Evolutionary conservation across 2,888 invertebrate genomes (phyloP).

Genomic region (Brenthis hecate): DNA sequence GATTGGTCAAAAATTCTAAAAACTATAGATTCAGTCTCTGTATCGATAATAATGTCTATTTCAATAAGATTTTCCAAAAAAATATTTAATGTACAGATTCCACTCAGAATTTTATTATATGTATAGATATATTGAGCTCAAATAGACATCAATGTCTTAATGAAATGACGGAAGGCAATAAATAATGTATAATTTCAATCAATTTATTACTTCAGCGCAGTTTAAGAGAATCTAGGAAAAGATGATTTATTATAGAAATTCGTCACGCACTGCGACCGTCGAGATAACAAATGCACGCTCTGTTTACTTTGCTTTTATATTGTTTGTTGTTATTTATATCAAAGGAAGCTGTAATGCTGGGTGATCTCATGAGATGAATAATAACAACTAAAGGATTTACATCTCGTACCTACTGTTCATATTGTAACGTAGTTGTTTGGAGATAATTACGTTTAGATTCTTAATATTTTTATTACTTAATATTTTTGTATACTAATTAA

Average conservation of each 20-base stretch:
- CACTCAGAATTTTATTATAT: background rate
- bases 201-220: conserved; percentile 1
- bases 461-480: too few species aligned
- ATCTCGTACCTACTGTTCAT: background rate
- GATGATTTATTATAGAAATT: conserved; percentile 22
- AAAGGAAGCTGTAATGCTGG: background rate
- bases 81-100: too few species aligned
- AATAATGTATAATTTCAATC: background rate
- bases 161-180: background rate
- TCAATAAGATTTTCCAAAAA: too few species aligned
- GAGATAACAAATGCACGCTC: conserved; percentile 20
- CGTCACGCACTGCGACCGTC: conserved; percentile 18
- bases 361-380: conserved; percentile 14
- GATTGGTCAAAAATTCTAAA: too few species aligned
- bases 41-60: too few species aligned
- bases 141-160: background rate
- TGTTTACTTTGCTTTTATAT: conserved; percentile 23
- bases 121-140: background rate
- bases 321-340: conserved; percentile 17
- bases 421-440: background rate
- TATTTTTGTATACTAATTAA: too few species aligned
- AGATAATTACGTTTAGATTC: background rate
- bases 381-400: background rate
- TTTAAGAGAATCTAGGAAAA: conserved; percentile 1
- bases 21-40: too few species aligned